Percentiles rank a stretch among this genome's conserved stretches.
Conservation (phyloP, 2,113 vertebrate species). For the Miniopterus natalensis region DNA sequence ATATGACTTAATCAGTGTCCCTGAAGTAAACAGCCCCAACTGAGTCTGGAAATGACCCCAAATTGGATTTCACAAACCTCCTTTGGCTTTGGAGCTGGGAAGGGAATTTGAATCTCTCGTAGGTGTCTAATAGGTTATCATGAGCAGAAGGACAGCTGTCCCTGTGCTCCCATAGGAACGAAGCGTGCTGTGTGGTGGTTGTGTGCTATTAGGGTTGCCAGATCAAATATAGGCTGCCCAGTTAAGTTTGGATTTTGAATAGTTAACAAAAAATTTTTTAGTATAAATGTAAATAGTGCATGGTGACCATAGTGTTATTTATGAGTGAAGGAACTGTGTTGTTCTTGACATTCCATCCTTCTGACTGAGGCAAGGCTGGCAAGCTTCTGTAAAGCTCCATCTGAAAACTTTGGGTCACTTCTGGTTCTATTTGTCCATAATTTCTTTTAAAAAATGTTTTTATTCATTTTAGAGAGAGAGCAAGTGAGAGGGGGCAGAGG, state of each 20-base stretch:
- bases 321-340: not conserved
- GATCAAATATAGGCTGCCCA: not conserved
- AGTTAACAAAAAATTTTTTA: not conserved
- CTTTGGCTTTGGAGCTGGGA: slow-evolving; percentile 86
- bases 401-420: not conserved
- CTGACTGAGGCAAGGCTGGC: not conserved
- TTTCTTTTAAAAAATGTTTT: not conserved
- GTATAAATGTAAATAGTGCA: not conserved
- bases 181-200: not conserved
- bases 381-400: not conserved
- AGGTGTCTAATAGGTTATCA: slow-evolving; percentile 79
- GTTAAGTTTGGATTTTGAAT: not conserved
- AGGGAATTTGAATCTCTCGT: slow-evolving; percentile 52
- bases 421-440: not conserved
- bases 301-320: not conserved
- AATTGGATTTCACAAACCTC: slow-evolving; percentile 85
- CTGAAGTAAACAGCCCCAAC: slow-evolving; percentile 88
- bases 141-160: slow-evolving; percentile 80
- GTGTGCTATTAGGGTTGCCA: not conserved
- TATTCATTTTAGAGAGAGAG: not conserved
- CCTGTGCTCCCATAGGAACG: not conserved
- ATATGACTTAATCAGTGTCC: slow-evolving; percentile 90
- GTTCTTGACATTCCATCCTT: not conserved
- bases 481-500: not conserved
- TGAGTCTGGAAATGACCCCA: slow-evolving; percentile 83